Conservation (phyloP, 1,140 invertebrate species). For the Arctopsyche grandis region DNA sequence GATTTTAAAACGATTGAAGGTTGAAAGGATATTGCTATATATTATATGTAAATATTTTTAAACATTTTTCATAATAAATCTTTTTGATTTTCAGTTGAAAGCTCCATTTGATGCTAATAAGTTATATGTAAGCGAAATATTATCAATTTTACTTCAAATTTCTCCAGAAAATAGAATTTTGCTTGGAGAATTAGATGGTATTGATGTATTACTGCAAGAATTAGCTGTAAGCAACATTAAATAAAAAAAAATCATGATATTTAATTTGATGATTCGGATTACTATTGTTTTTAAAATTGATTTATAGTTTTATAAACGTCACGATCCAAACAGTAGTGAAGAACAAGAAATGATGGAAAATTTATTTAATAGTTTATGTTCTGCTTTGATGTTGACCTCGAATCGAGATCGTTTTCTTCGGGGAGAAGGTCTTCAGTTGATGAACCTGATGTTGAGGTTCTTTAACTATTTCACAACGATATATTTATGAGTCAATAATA, state of each 20-base stretch:
- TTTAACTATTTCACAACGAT: constrained; percentile 7
- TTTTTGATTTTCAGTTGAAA: constrained; percentile 64
- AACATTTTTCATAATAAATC: no score
- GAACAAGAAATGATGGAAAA: constrained; percentile 99
- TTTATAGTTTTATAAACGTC: constrained; percentile 89
- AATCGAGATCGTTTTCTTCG: constrained; percentile 94
- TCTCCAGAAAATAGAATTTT: constrained; percentile 84
- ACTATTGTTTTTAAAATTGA: constrained; percentile 15
- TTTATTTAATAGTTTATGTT: constrained; percentile 95
- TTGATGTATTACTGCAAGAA: constrained; percentile 96
- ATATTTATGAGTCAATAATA: background rate
- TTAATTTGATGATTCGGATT: background rate
- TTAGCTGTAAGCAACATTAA: constrained; percentile 76
- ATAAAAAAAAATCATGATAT: no score
- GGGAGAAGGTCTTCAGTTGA: constrained; percentile 95
- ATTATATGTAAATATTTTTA: background rate
- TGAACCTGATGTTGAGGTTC: constrained; percentile 94
- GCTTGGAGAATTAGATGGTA: constrained; percentile 93
- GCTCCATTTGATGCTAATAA: constrained; percentile 96
- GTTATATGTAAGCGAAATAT: constrained; percentile 94
- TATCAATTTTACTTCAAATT: constrained; percentile 95
- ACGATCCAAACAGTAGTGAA: constrained; percentile 90
- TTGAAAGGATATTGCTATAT: constrained; percentile 61
- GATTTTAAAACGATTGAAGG: constrained; percentile 90
- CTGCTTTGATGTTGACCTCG: constrained; percentile 84